Evolutionary conservation across 2,113 vertebrate species (phyloP).

Genomic region (Hyaena hyaena): DNA sequence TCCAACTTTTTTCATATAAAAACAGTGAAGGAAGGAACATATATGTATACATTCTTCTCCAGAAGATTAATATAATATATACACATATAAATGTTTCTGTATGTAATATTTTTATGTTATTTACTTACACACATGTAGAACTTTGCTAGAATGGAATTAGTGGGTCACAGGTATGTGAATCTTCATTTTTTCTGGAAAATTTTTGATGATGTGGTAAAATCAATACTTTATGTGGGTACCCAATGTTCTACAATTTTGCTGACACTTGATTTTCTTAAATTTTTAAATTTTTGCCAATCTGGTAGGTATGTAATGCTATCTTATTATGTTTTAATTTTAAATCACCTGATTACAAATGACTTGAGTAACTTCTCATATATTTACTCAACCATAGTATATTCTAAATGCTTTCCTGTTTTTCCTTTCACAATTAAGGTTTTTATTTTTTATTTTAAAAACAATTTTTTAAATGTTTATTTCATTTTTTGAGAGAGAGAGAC

Average conservation of each 20-base stretch:
- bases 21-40: not conserved
- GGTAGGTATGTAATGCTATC: not conserved
- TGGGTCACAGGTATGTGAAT: not conserved
- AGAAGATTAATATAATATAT: not conserved
- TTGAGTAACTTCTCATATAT: not conserved
- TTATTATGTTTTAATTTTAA: slow-evolving; percentile 27
- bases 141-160: not conserved
- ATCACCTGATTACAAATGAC: not conserved
- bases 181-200: not conserved
- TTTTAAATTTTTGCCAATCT: not conserved
- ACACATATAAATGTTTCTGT: not conserved
- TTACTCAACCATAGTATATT: not conserved
- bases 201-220: not conserved
- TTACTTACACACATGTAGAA: not conserved
- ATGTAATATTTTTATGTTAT: not conserved
- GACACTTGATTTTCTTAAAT: not conserved
- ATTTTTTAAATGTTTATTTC: no score
- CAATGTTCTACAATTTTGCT: not conserved
- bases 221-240: not conserved
- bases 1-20: not conserved
- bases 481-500: no score
- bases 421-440: not conserved
- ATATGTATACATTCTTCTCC: not conserved
- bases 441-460: not conserved
- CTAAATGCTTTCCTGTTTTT: slow-evolving; percentile 11